A percentile compares a stretch with the other conserved stretches of the same genome.
Evolutionary conservation across 2,888 invertebrate species (phyloP).

Genomic region (Buathra laborator): DNA sequence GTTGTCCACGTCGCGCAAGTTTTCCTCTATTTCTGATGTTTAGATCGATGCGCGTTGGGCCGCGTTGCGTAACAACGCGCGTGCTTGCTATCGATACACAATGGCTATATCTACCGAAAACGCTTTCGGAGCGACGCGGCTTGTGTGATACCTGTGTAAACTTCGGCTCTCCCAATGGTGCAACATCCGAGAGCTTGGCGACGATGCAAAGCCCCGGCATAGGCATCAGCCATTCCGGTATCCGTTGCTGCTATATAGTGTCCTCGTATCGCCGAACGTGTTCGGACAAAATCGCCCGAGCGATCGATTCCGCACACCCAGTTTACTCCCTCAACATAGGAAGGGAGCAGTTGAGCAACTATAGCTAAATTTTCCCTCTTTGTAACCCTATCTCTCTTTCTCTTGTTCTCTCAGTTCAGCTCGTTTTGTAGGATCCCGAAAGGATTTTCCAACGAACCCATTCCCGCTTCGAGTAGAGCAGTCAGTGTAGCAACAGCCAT

Average conservation of each 20-base stretch:
- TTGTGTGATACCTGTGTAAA: conserved; percentile 37
- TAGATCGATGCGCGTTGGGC: background rate
- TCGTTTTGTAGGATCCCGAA: background rate
- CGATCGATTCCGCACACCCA: conserved; percentile 50
- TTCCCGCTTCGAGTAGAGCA: background rate
- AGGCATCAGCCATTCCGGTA: conserved; percentile 14
- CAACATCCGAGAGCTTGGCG: conserved; percentile 28
- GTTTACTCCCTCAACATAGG: background rate
- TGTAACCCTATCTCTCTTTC: background rate
- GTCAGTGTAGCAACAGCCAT: background rate
- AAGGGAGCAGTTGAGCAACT: background rate
- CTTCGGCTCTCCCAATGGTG: conserved; percentile 15
- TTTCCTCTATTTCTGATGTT: conserved; percentile 11
- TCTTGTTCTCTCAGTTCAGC: conserved; percentile 9
- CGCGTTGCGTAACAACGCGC: conserved; percentile 9
- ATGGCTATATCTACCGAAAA: background rate
- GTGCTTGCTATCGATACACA: conserved; percentile 5
- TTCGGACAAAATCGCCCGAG: conserved; percentile 55
- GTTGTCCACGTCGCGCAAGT: conserved; percentile 21
- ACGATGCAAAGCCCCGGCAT: conserved; percentile 39
- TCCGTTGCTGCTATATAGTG: background rate
- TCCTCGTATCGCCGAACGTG: conserved; percentile 50
- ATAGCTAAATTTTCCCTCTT: background rate
- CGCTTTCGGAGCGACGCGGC: background rate
- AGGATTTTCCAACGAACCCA: conserved; percentile 32